A percentile compares a stretch with the other conserved stretches of the same genome.
These are phyloP conservation scores for Scomber scombrus DNA, from an alignment of 2,113 vertebrate species.

Conservation along the genomic window DNA sequence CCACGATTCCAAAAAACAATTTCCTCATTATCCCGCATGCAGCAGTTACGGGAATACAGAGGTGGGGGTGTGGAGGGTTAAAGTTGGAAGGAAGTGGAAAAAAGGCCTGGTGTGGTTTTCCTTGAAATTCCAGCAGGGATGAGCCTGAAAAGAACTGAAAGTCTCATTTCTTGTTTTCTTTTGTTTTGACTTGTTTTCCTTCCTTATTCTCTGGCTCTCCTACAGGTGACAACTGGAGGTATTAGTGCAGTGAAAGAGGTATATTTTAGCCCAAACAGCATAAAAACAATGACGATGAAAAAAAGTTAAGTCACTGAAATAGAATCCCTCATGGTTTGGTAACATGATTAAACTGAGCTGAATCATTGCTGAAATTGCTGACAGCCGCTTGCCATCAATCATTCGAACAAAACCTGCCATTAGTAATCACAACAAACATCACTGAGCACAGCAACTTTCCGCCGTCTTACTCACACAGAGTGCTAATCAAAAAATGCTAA, in stretches of 20 bases:
- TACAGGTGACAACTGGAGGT: too few relatives aligned
- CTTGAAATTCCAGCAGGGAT: conserved; percentile 53
- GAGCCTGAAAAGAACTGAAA: conserved; percentile 21
- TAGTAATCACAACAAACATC: conserved; percentile 67
- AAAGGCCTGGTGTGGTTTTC: conserved; percentile 57
- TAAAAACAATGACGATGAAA: conserved; percentile 22
- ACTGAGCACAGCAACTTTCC: conserved; percentile 50
- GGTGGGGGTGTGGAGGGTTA: conserved; percentile 56
- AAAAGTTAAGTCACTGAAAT: conserved; percentile 46
- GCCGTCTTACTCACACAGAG: conserved; percentile 40
- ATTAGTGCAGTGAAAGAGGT: background rate
- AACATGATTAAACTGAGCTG: conserved; percentile 54
- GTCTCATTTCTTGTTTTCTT: background rate
- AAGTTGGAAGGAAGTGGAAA: conserved; percentile 65
- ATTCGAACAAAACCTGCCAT: conserved; percentile 50
- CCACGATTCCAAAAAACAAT: conserved; percentile 57
- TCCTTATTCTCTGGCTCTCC: conserved; percentile 24
- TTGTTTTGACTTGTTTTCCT: background rate
- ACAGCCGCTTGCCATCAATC: conserved; percentile 59
- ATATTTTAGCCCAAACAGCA: conserved; percentile 17
- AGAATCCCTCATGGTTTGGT: conserved; percentile 47
- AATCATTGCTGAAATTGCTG: conserved; percentile 61
- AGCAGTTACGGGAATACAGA: conserved; percentile 70
- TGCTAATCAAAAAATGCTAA: conserved; percentile 71
- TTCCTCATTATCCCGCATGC: conserved; percentile 65